phyloP scores from a whole-genome alignment of 1,140 invertebrate species.

The Schlechtendalia chinensis region DNA sequence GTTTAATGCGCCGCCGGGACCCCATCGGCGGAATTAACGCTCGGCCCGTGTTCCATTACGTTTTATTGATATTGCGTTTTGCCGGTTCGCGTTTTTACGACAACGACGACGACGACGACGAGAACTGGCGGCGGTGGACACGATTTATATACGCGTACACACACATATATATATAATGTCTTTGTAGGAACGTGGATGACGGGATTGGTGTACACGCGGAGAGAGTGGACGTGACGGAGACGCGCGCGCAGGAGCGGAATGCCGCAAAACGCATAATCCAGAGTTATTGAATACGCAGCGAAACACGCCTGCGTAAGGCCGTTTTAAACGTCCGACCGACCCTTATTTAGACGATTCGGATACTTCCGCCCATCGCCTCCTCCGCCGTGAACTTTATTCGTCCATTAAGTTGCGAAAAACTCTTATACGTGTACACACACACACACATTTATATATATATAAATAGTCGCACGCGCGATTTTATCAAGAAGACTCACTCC shows the following conservation, averaged over 20 bases:
- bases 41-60: conserved; percentile 44
- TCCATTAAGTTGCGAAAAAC: not conserved
- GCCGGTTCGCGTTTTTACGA: conserved; percentile 35
- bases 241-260: not conserved
- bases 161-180: not conserved
- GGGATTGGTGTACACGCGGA: not conserved
- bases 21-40: conserved; percentile 41
- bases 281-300: conserved; percentile 37
- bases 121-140: conserved; percentile 7
- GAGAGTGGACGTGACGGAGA: not conserved
- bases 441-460: no score
- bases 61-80: conserved; percentile 49
- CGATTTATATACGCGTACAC: not conserved
- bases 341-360: conserved; percentile 27
- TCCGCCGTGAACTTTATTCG: not conserved
- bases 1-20: conserved; percentile 35
- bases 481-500: not conserved
- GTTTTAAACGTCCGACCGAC: conserved; percentile 16
- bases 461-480: not conserved
- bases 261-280: conserved; percentile 22
- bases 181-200: not conserved
- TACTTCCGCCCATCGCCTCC: not conserved
- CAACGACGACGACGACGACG: conserved; percentile 7
- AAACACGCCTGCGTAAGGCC: not conserved
- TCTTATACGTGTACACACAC: no score